Evolutionary conservation across 2,888 invertebrate genomes (phyloP).

Genomic region (Macrophya annulata): DNA sequence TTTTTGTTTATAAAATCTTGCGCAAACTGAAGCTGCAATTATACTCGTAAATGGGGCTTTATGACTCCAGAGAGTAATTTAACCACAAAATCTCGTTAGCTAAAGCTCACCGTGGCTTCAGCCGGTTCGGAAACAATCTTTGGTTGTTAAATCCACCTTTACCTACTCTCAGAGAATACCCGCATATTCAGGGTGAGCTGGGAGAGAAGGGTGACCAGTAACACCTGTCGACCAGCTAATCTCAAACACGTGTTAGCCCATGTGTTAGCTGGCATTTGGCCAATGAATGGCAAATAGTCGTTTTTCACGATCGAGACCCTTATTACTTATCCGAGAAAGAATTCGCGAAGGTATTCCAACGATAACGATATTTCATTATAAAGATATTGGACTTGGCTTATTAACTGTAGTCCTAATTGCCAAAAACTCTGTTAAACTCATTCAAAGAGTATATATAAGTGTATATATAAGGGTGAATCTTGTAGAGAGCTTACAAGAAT

Average conservation of each 20-base stretch:
- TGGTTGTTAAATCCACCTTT: constrained; percentile 20
- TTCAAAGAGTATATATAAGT: background rate
- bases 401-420: background rate
- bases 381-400: background rate
- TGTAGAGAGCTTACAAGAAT: background rate
- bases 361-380: background rate
- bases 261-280: constrained; percentile 72
- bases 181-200: background rate
- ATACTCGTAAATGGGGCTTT: constrained; percentile 4
- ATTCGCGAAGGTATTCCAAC: background rate
- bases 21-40: background rate
- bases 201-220: constrained; percentile 62
- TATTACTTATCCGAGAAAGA: background rate
- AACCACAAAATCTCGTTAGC: constrained; percentile 18
- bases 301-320: constrained; percentile 51
- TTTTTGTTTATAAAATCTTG: background rate
- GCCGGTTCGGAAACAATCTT: constrained; percentile 24
- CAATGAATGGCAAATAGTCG: constrained; percentile 65
- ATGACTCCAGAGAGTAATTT: constrained; percentile 24
- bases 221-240: constrained; percentile 78
- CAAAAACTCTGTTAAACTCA: background rate
- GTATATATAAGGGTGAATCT: background rate
- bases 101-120: background rate
- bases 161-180: constrained; percentile 10
- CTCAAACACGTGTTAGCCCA: constrained; percentile 78